phyloP scores from a whole-genome alignment of 2,797 vertebrate genomes.

The Ctenosaura bakeri region DNA sequence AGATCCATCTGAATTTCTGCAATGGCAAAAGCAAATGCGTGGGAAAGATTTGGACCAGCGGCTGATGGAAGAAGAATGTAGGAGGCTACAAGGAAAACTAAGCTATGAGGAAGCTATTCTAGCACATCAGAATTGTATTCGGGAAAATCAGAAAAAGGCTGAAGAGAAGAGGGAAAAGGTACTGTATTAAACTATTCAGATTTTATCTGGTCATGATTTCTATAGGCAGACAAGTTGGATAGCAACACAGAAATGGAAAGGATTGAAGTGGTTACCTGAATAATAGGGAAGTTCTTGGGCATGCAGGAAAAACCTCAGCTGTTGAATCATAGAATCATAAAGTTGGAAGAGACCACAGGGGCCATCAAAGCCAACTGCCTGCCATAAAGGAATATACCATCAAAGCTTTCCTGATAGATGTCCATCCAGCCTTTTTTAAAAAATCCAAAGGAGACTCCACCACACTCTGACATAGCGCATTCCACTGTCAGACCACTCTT shows the following conservation, averaged over 20 bases:
- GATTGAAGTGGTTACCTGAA: neutral
- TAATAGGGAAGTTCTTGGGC: neutral
- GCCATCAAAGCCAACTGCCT: too few species aligned
- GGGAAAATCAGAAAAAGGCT: slow-evolving; percentile 86
- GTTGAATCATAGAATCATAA: too few species aligned
- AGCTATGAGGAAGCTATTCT: slow-evolving; percentile 86
- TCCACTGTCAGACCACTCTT: too few species aligned
- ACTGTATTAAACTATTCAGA: neutral
- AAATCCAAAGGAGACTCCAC: too few species aligned
- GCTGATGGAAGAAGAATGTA: slow-evolving; percentile 80
- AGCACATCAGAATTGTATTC: slow-evolving; percentile 81
- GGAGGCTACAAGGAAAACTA: slow-evolving; percentile 85
- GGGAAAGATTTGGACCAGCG: slow-evolving; percentile 85
- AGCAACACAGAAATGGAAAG: neutral
- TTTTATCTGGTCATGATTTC: neutral
- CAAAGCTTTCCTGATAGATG: too few species aligned
- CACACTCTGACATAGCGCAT: too few species aligned
- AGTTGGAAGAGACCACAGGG: too few species aligned
- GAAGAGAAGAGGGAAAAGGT: slow-evolving; percentile 89
- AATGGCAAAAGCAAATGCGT: slow-evolving; percentile 89
- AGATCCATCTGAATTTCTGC: slow-evolving; percentile 87
- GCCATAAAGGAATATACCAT: too few species aligned
- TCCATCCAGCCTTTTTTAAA: too few species aligned
- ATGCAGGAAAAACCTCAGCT: neutral
- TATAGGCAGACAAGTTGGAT: neutral